Conservation (phyloP, 2,113 vertebrate genomes). For the Thinocorus orbignyianus region DNA sequence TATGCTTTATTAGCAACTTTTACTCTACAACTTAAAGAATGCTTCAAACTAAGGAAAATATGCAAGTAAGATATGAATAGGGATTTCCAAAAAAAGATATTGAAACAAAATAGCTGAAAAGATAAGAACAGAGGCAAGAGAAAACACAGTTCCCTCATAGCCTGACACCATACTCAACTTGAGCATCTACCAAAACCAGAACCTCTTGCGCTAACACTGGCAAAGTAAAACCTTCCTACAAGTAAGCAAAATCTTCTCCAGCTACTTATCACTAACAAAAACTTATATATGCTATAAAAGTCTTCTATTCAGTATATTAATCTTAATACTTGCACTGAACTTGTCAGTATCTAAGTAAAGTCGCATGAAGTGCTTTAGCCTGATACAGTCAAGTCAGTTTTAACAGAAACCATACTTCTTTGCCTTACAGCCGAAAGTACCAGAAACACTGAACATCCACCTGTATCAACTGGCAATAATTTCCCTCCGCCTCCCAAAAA, state of each 20-base stretch:
- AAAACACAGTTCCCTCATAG: not conserved
- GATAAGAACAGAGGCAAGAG: not conserved
- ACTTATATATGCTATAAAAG: not conserved
- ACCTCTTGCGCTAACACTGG: not conserved
- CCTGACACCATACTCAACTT: not conserved
- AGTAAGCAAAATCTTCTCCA: not conserved
- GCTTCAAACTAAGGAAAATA: not conserved
- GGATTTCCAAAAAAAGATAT: not conserved
- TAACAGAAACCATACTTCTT: not conserved
- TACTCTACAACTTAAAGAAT: not conserved
- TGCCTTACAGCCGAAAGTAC: not conserved
- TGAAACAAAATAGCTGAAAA: not conserved
- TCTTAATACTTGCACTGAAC: not conserved
- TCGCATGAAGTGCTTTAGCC: not conserved
- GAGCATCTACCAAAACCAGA: not conserved
- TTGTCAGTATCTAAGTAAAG: not conserved
- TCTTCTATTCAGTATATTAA: not conserved
- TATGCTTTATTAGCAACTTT: not conserved
- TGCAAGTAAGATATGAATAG: not conserved
- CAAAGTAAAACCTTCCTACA: not conserved
- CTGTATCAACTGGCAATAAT: not conserved
- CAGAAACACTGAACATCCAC: not conserved
- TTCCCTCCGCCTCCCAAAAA: not conserved
- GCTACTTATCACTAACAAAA: not conserved
- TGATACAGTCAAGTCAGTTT: not conserved